Base-by-base conservation (phyloP, 2,113 vertebrate genomes). In the Ophiodon elongatus region DNA sequence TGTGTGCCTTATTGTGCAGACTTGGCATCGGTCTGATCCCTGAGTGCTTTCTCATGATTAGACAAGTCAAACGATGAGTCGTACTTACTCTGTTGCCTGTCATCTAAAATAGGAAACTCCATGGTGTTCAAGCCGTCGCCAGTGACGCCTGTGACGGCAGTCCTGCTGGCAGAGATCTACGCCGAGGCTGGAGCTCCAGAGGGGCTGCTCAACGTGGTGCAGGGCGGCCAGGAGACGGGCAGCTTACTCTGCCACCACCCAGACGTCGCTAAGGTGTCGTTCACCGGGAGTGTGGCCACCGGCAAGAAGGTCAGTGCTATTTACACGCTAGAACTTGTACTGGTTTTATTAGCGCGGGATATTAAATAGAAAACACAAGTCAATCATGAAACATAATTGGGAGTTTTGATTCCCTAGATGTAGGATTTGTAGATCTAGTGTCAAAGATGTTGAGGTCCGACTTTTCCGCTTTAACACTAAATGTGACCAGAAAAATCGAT, bases 81-180 rank as follows among this genome's bases (percentile, higher is more conserved):
- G 39, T 25, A 21, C 33, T 19, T 15, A 1, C 29, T 77, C 29
- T 65, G 19, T 9, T 45, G 5, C 73, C 17, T 54, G 8, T 70
- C 37, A 1, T 29, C 10, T 35, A 15, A 59, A 64, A 64, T 13
- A 99, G 98, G 98, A 8, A 99, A 99, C n/a, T 96, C 97, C 2
- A 98, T 99, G 98, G 89, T 99, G 90, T 99, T 96, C 86, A 99
- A 99, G 86, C 98, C 98, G 0, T 99, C 98, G 5, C 98, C 97
- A 0, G 95, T 99, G 94, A 98, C 98, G 0, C 98, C 98, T 0
- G 37, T 97, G 67, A 97, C 97, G 0, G 96, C 90, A 0, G 93
- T 97, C 91, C 90, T 96, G 88, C 89, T 99, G 94, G 98, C 98
- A 25, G 98, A 99, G 90, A 94, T 98, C 94, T 98, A 97, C 37